A percentile compares a stretch with the other conserved stretches of the same genome.
Evolutionary conservation across 2,888 invertebrate species (phyloP).

Genomic region (Cistogaster globosa): DNA sequence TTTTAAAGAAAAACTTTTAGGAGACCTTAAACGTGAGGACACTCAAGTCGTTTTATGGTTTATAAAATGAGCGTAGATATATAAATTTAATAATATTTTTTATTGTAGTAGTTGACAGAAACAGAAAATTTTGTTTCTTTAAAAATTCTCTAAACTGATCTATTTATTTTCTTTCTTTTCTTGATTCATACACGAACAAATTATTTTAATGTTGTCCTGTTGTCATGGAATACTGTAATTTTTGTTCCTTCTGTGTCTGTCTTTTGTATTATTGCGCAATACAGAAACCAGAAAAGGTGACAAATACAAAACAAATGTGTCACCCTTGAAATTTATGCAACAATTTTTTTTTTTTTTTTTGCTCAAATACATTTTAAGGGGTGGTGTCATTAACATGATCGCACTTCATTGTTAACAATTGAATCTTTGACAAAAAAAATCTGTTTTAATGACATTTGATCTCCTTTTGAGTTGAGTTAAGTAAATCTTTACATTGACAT

Average conservation of each 20-base stretch:
- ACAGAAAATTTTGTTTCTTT: not conserved
- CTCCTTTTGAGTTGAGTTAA: conserved; percentile 17
- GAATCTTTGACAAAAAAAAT: conserved; percentile 4
- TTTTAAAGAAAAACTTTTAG: no score
- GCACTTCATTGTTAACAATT: conserved; percentile 39
- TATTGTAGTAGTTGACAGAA: not conserved
- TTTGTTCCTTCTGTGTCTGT: not conserved
- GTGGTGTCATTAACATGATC: conserved; percentile 64
- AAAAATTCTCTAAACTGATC: not conserved
- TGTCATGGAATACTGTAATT: conserved; percentile 31
- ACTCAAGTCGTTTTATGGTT: no score
- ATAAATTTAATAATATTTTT: no score
- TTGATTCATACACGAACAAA: not conserved
- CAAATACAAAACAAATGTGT: conserved; percentile 10
- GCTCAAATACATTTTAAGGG: conserved; percentile 19
- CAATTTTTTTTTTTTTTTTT: not conserved
- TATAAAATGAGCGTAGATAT: no score
- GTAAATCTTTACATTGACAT: conserved; percentile 12
- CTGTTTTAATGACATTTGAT: conserved; percentile 49
- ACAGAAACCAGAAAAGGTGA: conserved; percentile 16
- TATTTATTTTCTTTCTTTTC: not conserved
- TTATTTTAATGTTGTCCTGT: conserved; percentile 1
- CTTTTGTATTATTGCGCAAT: conserved; percentile 29
- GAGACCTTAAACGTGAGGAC: no score
- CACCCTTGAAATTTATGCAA: conserved; percentile 4